Evolutionary conservation across 2,797 vertebrate species (phyloP), one percentile per base, ranked within the genome.

Genomic region (Myripristis jacobus): DNA sequence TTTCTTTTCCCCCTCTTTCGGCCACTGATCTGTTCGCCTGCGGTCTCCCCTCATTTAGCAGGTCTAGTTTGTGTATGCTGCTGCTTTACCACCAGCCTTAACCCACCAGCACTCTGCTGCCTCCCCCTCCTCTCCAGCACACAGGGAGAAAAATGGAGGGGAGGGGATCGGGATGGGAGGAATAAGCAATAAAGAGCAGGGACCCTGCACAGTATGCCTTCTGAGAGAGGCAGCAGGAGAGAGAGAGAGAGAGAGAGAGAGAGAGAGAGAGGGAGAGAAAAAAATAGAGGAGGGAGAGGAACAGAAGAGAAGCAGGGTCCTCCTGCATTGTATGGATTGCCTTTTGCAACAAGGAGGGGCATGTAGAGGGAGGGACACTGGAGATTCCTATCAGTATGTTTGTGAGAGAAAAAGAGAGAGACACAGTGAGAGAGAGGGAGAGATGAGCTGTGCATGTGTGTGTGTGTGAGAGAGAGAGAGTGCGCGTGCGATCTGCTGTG

Each of bases 171-270:
- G 85, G 73, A 67, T 74, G 79, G 79, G 82, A 84, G 87, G 78
- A 86, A 87, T 79, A 84, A 90, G 88, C 84, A 75, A 89, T 91
- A 90, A 90, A 92, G 87, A 89, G 81, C 87, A 77, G 83, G 72
- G 82, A 88, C 79, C 81, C 73, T 82, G 87, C 73, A 86, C 80
- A 82, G 73, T 85, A 79, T 84, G 86, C 67, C 71, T 84, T 73
- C 70, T 78, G 84, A 89, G 81, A 84, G 83, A 74, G 75, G 77
- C 54, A 75, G 77, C 21, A 7, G n/a, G 53, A 56, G 47, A 66
- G 44, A 55, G 55, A 46, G 21, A 50, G 15, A 64, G 56, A 54
- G 50, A 22, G 56, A 64, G 57, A 46, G 47, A 15, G 56, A 59
- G 38, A 25, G 56, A 77, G 73, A 83, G 56, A 64, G 57, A 46